A percentile compares a stretch with the other conserved stretches of the same genome.
phyloP scores from a whole-genome alignment of 2,797 vertebrate species.

The Spizella passerina region DNA sequence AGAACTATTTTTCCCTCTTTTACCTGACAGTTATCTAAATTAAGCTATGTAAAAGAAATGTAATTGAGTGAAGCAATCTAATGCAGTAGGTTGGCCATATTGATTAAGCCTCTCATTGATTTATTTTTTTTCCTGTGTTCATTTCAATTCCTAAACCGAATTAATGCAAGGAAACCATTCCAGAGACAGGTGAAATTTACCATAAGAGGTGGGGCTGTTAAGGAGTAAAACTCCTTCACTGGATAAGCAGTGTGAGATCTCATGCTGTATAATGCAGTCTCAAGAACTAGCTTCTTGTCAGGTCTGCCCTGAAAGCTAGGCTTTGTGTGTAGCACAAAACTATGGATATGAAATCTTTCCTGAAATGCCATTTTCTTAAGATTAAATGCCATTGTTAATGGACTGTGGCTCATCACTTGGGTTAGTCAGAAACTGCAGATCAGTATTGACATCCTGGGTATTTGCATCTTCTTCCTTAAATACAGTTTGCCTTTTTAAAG shows the following conservation, averaged over 20 bases:
- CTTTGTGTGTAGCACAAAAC: background rate
- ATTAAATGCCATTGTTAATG: background rate
- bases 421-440: background rate
- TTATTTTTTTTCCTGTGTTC: constrained; percentile 7
- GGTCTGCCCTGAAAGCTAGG: background rate
- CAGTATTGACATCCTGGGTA: background rate
- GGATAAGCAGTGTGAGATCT: background rate
- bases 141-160: constrained; percentile 33
- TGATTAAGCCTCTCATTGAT: constrained; percentile 78
- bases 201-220: background rate
- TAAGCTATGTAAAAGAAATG: constrained; percentile 77
- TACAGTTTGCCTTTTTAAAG: background rate
- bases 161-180: constrained; percentile 38
- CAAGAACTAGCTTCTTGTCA: background rate
- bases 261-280: background rate
- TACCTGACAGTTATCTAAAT: constrained; percentile 77
- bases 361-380: background rate
- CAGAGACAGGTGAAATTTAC: background rate
- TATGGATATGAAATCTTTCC: background rate
- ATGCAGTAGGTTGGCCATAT: constrained; percentile 78
- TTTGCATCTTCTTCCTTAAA: constrained; percentile 5
- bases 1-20: constrained; percentile 76
- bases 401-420: background rate
- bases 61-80: constrained; percentile 82
- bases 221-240: background rate